These are phyloP conservation scores for Tineola bisselliella DNA, from an alignment of 2,888 invertebrate genomes.

Conservation along the genomic window DNA sequence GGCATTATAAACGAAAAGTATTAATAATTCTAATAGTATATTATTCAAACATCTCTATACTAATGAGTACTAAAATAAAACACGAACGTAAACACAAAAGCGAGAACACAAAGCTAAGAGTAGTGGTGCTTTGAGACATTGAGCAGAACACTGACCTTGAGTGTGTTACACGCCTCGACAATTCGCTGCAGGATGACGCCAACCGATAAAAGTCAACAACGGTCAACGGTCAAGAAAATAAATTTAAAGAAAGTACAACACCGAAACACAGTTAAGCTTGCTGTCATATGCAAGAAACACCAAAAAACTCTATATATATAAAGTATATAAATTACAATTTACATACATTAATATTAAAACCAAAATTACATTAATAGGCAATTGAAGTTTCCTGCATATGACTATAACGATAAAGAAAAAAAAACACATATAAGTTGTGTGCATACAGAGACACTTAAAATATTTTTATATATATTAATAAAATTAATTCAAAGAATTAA, in stretches of 20 bases:
- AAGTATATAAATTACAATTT: not conserved
- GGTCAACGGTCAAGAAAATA: slow-evolving; percentile 11
- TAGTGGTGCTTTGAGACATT: not conserved
- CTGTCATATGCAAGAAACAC: not conserved
- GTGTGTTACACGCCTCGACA: slow-evolving; percentile 93
- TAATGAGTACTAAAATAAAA: not conserved
- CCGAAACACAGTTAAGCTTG: slow-evolving; percentile 19
- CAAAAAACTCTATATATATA: not conserved
- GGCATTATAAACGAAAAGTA: too few relatives aligned
- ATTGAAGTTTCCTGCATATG: not conserved
- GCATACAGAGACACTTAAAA: not conserved
- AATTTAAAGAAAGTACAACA: slow-evolving; percentile 26
- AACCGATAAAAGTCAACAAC: slow-evolving; percentile 46
- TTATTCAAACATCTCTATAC: too few relatives aligned
- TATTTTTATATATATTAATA: too few relatives aligned
- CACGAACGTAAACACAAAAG: not conserved
- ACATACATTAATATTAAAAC: too few relatives aligned
- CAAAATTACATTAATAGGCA: too few relatives aligned
- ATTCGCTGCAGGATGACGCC: slow-evolving; percentile 79
- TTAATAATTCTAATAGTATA: too few relatives aligned
- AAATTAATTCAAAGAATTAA: not conserved
- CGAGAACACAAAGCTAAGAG: not conserved
- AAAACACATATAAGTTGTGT: not conserved
- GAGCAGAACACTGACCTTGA: slow-evolving; percentile 74
- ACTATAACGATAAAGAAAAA: not conserved